Conservation (phyloP, 2,113 vertebrate genomes). For the Chascanopsetta lugubris region DNA sequence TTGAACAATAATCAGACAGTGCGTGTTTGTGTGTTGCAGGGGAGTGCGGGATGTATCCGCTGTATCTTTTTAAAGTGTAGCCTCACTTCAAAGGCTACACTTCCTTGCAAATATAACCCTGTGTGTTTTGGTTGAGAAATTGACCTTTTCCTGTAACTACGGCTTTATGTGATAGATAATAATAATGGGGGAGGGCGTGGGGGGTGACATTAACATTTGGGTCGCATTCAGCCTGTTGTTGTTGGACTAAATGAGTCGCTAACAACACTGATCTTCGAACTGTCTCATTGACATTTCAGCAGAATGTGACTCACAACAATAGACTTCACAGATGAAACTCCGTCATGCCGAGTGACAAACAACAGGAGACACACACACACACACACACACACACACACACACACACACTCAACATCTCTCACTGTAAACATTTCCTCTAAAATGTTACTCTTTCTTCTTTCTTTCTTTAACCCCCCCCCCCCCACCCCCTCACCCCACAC, state of each 20-base stretch:
- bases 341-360: conserved; percentile 30
- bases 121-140: conserved; percentile 1
- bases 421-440: conserved; percentile 18
- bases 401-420: conserved; percentile 13
- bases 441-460: neutral
- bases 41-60: too few species aligned
- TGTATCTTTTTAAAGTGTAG: too few species aligned
- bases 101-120: too few species aligned
- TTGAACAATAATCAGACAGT: too few species aligned
- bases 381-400: conserved; percentile 11
- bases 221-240: conserved; percentile 21
- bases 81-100: too few species aligned
- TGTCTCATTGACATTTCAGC: conserved; percentile 52
- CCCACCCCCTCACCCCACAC: too few species aligned
- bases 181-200: too few species aligned
- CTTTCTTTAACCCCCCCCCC: neutral
- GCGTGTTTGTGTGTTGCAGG: too few species aligned
- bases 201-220: conserved; percentile 40
- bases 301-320: conserved; percentile 46
- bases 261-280: conserved; percentile 40
- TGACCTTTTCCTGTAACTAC: neutral
- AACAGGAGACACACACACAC: neutral
- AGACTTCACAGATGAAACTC: conserved; percentile 19
- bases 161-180: too few species aligned
- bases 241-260: conserved; percentile 33